phyloP scores from a whole-genome alignment of 2,797 vertebrate genomes.

The Sphenopsis melanotis region DNA sequence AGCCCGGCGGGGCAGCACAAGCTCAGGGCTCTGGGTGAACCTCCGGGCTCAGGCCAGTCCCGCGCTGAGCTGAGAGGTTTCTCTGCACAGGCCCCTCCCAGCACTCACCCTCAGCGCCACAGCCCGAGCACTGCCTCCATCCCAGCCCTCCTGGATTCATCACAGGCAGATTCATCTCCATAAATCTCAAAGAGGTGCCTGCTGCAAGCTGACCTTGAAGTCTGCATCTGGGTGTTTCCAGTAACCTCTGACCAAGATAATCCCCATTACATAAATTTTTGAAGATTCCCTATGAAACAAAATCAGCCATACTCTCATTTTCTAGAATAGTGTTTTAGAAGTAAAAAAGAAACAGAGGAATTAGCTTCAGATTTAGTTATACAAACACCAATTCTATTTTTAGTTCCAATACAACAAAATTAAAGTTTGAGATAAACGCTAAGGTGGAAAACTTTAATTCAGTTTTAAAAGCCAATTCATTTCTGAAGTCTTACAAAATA shows the following conservation, averaged over 20 bases:
- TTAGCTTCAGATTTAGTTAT: not conserved
- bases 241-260: not conserved
- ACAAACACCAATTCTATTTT: not conserved
- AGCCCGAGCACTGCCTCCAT: not conserved
- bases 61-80: rapidly evolving
- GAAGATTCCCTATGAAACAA: not conserved
- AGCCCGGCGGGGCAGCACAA: not conserved
- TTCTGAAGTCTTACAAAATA: not conserved
- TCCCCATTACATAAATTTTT: not conserved
- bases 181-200: not conserved
- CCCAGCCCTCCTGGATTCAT: not conserved
- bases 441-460: not conserved
- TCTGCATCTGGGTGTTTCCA: not conserved
- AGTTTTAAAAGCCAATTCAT: not conserved
- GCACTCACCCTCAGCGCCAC: not conserved
- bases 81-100: not conserved
- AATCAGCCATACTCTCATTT: not conserved
- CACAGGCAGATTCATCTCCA: not conserved
- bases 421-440: not conserved
- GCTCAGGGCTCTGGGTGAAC: not conserved
- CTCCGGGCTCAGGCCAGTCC: not conserved
- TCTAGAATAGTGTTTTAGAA: not conserved
- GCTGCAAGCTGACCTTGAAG: not conserved
- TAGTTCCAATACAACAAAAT: not conserved
- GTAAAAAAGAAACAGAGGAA: not conserved